Base-by-base conservation (phyloP, 2,797 vertebrate genomes). In the Parauchenoglanis ngamensis region DNA sequence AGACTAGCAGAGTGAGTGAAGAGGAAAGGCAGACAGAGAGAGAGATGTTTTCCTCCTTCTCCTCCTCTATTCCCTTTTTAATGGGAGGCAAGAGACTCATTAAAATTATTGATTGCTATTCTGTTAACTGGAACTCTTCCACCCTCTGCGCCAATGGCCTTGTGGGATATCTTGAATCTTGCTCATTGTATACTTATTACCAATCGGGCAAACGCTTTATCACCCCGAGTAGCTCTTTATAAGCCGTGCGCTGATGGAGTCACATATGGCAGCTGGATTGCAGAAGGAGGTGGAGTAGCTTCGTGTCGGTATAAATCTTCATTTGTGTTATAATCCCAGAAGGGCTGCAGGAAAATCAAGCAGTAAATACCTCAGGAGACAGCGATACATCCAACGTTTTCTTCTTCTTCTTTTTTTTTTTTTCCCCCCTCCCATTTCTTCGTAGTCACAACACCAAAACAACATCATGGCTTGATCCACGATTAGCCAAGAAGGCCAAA, bases 371-470 rank as follows among this genome's bases (percentile, higher is more conserved):
- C 8, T 70, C 15, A n/a, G 28, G 7, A 44, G 52, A 52, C 40
- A 25, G 56, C 4, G 28, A 0, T 67, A 7, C 10, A 52, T 67
- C 63, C 21, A 65, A 57, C 23, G 5, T 88, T 61, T 65, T n/a
- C 86, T 83, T 63, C 65, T 85, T 40, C 40, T 72, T 25, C 86
- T 80, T 83, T 78, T 87, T 49, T 77, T 49, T 77, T 7, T 10
- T 8, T 8, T 7, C 49, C 49, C 7, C 2, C 25, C 52, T 19
- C n/a, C 0, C 68, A 2, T 61, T 89, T 94, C 93, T 95, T 95
- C 96, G 92, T 94, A 99, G 98, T 96, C 98, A 99, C 96, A 99
- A 99, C 96, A 99, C 98, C 95, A 99, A 99, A 97, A 99, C 98
- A 76, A 99, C 98, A 92, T 99, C 98, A 91, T 99, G 98, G 98